These are phyloP conservation scores for Sinosuthora webbiana DNA, from an alignment of 2,113 vertebrate species.

Conservation along the genomic window DNA sequence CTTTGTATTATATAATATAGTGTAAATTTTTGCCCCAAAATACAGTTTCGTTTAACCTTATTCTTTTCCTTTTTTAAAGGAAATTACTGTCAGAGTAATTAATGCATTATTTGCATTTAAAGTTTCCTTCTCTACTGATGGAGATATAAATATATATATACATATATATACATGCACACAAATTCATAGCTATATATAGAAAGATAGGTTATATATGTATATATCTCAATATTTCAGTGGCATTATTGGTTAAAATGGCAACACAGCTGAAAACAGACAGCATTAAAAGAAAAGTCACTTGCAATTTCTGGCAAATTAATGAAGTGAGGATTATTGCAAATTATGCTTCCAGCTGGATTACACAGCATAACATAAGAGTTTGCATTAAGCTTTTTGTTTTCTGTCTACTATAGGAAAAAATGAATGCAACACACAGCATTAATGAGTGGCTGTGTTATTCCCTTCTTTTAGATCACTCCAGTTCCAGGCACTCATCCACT, in stretches of 20 bases:
- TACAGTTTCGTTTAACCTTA: not conserved
- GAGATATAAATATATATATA: not conserved
- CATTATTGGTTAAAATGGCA: not conserved
- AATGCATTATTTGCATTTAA: not conserved
- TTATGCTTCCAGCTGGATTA: slow-evolving; percentile 35
- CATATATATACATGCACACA: fast-evolving
- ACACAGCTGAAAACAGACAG: not conserved
- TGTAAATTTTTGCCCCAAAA: not conserved
- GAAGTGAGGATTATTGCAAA: slow-evolving; percentile 2
- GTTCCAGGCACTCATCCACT: slow-evolving; percentile 93
- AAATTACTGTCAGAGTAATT: not conserved
- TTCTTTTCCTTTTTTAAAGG: not conserved
- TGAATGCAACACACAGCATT: slow-evolving; percentile 49
- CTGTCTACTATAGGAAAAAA: slow-evolving; percentile 58
- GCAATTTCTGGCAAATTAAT: slow-evolving; percentile 31
- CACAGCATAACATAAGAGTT: slow-evolving; percentile 41
- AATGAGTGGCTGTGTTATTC: slow-evolving; percentile 59
- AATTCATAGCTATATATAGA: not conserved
- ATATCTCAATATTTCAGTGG: not conserved
- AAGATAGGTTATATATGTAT: not conserved
- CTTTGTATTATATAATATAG: not conserved
- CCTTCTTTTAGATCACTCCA: slow-evolving; percentile 88
- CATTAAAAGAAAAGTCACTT: not conserved
- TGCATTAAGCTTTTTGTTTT: slow-evolving; percentile 59
- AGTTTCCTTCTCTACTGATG: not conserved